Percentiles rank a stretch among this genome's conserved stretches.
Evolutionary conservation across 2,113 vertebrate genomes (phyloP).

Genomic region (Peromyscus polionotus): DNA sequence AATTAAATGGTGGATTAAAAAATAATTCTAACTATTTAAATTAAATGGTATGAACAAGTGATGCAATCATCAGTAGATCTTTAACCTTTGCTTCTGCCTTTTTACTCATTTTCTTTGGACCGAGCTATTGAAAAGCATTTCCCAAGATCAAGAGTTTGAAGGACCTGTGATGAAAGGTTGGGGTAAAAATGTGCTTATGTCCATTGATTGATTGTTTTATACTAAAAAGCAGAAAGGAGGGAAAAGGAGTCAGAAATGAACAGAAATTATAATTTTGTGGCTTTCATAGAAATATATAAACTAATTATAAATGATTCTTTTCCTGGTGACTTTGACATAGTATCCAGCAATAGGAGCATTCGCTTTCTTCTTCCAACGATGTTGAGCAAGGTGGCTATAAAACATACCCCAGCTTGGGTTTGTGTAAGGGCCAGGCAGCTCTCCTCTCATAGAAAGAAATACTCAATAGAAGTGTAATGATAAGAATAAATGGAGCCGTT

Average conservation of each 20-base stretch:
- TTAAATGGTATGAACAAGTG: not conserved
- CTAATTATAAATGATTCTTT: not conserved
- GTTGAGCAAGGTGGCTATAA: not conserved
- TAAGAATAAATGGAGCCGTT: not conserved
- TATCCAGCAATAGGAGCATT: not conserved
- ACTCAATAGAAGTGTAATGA: not conserved
- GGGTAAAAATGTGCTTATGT: not conserved
- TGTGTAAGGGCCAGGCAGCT: not conserved
- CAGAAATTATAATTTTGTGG: not conserved
- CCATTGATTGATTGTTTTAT: not conserved
- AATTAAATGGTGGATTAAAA: not conserved
- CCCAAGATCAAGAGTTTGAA: not conserved
- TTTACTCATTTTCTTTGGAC: constrained; percentile 13
- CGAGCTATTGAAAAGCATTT: not conserved
- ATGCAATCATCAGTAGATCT: not conserved
- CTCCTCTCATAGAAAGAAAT: not conserved
- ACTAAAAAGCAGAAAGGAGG: not conserved
- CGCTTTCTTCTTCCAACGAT: not conserved
- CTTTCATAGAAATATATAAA: not conserved
- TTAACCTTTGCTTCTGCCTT: not conserved
- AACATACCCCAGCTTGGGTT: not conserved
- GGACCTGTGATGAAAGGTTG: not conserved
- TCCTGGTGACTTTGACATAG: not conserved
- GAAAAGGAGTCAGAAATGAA: not conserved
- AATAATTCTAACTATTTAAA: not conserved